Base-by-base conservation (phyloP, 1,140 invertebrate species). In the Wiebesia pumilae region DNA sequence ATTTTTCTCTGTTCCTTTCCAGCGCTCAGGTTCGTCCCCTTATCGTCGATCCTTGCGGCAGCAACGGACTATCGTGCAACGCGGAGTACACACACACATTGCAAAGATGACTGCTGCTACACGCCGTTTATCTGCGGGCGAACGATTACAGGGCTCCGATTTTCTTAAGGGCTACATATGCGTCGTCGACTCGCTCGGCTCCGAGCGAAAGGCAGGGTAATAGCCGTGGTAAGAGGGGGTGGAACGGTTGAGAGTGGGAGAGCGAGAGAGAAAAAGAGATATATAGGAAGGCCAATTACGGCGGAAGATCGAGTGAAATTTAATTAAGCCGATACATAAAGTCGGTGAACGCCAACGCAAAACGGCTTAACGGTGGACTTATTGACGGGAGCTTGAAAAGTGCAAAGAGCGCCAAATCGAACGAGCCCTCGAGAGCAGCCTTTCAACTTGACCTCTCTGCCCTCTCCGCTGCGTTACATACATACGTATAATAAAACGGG, bases 251-350 rank as follows among this genome's bases (percentile, higher is more conserved):
- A 73, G 24, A 14, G 9, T 14, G 35, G 24, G n/a, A 30, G 30
- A 16, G 12, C 0, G 65, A 24, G 38, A 30, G 24, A 27, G 62
- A 73, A 27, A 67, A 40, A 19, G 27, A 24, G 27, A 80, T 14
- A n/a, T 24, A 33, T 6, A 27, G 78, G 67, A 16, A 10, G 75
- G 77, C 81, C 86, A 84, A 87, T 87, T 87, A 87, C 86, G 82
- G 51, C 30, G 77, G 58, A 86, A 90, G 88, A 88, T 87, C 75
- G 86, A 88, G 87, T 73, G 65, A 78, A 87, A 83, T 90, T 90
- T 89, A 89, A 90, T 90, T 88, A 89, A 90, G 82, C 80, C 88
- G 81, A 88, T 88, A 85, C 54, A 79, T 88, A 88, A 86, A n/a
- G 19, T 47, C 3, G 33, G 9, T 35, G 62, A 6, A 43, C 71